Conservation (phyloP, 2,113 vertebrate genomes). For the Psittacara wagleri region DNA sequence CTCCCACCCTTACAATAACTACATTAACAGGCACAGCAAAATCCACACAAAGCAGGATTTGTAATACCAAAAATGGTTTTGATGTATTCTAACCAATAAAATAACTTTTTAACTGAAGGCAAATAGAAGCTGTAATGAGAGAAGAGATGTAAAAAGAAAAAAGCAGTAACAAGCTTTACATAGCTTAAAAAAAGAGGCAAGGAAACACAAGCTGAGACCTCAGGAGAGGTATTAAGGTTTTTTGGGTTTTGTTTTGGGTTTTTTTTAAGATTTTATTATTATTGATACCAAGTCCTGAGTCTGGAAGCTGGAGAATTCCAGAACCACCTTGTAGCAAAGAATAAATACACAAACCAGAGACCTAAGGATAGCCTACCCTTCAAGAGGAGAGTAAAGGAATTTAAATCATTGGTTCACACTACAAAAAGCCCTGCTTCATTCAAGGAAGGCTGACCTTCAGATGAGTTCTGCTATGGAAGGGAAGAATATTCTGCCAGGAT, state of each 20-base stretch:
- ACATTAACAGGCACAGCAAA: background rate
- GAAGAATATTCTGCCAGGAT: background rate
- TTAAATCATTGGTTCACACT: background rate
- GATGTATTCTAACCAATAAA: background rate
- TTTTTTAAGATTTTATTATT: background rate
- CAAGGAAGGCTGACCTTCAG: background rate
- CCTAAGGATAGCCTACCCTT: background rate
- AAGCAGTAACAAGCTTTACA: background rate
- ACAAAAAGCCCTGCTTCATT: background rate
- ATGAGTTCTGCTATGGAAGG: background rate
- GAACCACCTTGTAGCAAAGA: background rate
- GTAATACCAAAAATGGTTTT: background rate
- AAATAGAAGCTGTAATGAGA: background rate
- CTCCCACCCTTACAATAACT: background rate
- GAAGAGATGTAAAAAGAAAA: background rate
- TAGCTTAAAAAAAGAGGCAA: background rate
- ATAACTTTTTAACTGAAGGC: background rate
- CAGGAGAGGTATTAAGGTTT: background rate
- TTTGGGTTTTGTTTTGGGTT: too few species aligned
- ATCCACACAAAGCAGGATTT: background rate
- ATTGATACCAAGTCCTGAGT: background rate
- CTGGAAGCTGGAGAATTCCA: background rate
- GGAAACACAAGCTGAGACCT: background rate
- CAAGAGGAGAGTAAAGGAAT: background rate
- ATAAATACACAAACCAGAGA: background rate